These are phyloP conservation scores for Thelaira solivaga DNA, from an alignment of 2,888 invertebrate species.

Conservation along the genomic window DNA sequence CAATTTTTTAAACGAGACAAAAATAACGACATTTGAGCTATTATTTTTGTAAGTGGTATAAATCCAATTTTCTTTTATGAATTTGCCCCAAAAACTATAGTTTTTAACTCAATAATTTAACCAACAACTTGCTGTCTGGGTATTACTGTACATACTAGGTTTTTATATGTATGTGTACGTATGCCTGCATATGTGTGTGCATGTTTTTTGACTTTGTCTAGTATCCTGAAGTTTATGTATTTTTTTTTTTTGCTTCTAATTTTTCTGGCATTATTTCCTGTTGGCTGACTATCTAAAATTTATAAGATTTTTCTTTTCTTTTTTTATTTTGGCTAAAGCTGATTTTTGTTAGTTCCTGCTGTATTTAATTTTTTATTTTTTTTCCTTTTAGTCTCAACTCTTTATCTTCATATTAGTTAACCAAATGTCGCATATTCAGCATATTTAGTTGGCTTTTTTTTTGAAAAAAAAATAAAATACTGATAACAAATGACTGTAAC, in stretches of 20 bases:
- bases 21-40: too few relatives aligned
- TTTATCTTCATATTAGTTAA: slow-evolving; percentile 12
- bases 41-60: too few relatives aligned
- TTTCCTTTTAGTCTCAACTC: background rate
- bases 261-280: slow-evolving; percentile 57
- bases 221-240: slow-evolving; percentile 41
- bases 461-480: slow-evolving; percentile 11
- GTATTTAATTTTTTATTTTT: background rate
- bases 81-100: too few relatives aligned
- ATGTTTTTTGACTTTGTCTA: slow-evolving; percentile 35
- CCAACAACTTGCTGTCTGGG: too few relatives aligned
- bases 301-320: slow-evolving; percentile 7
- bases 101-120: too few relatives aligned
- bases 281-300: slow-evolving; percentile 51
- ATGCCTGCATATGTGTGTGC: background rate
- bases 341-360: background rate
- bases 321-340: slow-evolving; percentile 30
- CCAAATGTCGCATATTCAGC: slow-evolving; percentile 53
- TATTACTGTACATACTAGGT: too few relatives aligned
- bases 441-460: slow-evolving; percentile 1
- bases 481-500: slow-evolving; percentile 48
- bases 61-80: too few relatives aligned
- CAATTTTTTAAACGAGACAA: too few relatives aligned
- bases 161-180: background rate
- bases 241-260: slow-evolving; percentile 7